Percentiles rank a stretch among this genome's conserved stretches.
phyloP scores from a whole-genome alignment of 1,140 invertebrate genomes.

The Lethrus apterus region DNA sequence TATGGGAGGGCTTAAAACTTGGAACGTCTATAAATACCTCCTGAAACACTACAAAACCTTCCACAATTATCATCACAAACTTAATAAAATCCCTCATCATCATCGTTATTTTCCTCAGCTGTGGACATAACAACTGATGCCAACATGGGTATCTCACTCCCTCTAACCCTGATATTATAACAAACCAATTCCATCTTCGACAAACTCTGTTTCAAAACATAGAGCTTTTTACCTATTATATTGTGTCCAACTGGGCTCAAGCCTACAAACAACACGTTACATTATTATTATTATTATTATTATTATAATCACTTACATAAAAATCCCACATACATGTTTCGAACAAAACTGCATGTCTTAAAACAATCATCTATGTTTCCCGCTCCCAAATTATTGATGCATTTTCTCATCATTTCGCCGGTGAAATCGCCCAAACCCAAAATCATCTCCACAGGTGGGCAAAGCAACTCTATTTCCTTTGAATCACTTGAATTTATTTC shows the following conservation, averaged over 20 bases:
- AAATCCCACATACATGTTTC: conserved; percentile 65
- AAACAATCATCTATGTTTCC: conserved; percentile 72
- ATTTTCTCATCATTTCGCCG: conserved; percentile 83
- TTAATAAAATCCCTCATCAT: conserved; percentile 47
- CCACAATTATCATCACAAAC: not conserved
- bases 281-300: conserved; percentile 4
- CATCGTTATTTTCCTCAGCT: conserved; percentile 37
- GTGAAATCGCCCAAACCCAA: conserved; percentile 83
- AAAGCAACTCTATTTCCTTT: conserved; percentile 25
- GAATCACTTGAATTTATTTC: conserved; percentile 16
- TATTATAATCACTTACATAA: conserved; percentile 41
- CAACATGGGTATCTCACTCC: conserved; percentile 71
- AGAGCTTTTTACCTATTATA: conserved; percentile 66
- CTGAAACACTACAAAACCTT: not conserved
- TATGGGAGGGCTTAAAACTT: no score
- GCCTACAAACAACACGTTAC: conserved; percentile 28
- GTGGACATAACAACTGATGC: conserved; percentile 45
- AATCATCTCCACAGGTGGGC: conserved; percentile 65
- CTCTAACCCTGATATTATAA: conserved; percentile 73
- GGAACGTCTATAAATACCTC: not conserved
- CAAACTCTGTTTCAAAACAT: conserved; percentile 63
- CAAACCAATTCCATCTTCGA: conserved; percentile 79
- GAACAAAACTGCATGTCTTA: conserved; percentile 63
- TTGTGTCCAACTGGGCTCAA: conserved; percentile 47
- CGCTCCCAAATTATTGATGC: conserved; percentile 72